These are phyloP conservation scores for Rhagium mordax DNA, from an alignment of 2,888 invertebrate species.

Conservation along the genomic window DNA sequence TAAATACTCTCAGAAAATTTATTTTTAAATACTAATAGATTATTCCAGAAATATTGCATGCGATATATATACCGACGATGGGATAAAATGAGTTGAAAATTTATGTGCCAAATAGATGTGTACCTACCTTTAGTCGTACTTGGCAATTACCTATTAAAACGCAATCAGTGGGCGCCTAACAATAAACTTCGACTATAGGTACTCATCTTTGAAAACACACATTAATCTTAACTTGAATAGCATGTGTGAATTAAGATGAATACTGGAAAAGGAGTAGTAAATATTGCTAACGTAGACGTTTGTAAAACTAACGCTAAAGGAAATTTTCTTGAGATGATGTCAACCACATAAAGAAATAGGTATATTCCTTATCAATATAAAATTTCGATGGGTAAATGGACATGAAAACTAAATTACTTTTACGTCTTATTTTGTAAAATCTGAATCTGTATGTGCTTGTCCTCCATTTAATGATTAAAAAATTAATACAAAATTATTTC, in stretches of 20 bases:
- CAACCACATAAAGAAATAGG: too few species aligned
- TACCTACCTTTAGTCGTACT: too few species aligned
- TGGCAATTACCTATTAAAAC: too few species aligned
- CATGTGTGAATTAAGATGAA: background rate
- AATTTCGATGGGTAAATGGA: too few species aligned
- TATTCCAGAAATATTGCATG: background rate
- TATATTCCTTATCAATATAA: too few species aligned
- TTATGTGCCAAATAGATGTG: too few species aligned
- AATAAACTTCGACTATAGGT: background rate
- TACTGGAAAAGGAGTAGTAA: background rate
- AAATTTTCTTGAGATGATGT: too few species aligned
- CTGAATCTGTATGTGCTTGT: background rate
- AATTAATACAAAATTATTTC: background rate
- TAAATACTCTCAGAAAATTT: background rate
- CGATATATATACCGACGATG: too few species aligned
- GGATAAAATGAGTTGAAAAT: too few species aligned
- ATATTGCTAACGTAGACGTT: background rate
- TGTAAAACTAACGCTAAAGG: too few species aligned
- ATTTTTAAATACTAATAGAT: background rate
- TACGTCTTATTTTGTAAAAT: background rate
- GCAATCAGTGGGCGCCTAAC: too few species aligned
- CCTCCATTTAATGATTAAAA: background rate
- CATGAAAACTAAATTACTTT: background rate
- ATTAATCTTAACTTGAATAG: background rate
- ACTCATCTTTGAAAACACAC: background rate